A percentile compares a stretch with the other conserved stretches of the same genome.
Evolutionary conservation across 2,113 vertebrate genomes (phyloP).

Genomic region (Rostratula benghalensis): DNA sequence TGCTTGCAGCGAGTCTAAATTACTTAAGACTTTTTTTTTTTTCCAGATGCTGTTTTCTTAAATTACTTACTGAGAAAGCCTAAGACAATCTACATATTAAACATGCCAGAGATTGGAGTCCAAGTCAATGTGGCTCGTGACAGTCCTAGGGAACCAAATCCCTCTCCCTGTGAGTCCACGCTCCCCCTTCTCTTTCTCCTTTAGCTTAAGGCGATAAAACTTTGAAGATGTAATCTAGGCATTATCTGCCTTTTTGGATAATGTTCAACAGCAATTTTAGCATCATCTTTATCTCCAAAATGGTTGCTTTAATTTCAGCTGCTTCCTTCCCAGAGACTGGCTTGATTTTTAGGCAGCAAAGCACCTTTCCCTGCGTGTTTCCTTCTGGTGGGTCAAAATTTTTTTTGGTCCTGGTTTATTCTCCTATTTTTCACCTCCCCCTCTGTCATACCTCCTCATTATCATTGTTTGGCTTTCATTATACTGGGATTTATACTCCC

Average conservation of each 20-base stretch:
- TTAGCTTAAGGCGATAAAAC: conserved; percentile 36
- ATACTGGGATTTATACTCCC: neutral
- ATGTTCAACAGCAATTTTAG: conserved; percentile 52
- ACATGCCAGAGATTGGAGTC: neutral
- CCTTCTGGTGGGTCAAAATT: neutral
- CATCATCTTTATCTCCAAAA: conserved; percentile 28
- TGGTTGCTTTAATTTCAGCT: conserved; percentile 9
- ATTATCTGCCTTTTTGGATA: conserved; percentile 57
- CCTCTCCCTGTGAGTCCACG: neutral
- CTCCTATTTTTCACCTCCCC: neutral
- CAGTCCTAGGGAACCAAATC: neutral
- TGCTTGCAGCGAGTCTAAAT: conserved; percentile 26
- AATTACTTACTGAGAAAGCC: conserved; percentile 34
- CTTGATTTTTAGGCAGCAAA: neutral
- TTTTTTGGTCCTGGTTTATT: neutral
- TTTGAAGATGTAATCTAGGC: conserved; percentile 47
- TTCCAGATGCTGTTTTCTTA: conserved; percentile 37
- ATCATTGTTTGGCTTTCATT: neutral
- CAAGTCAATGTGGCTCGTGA: neutral
- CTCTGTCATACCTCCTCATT: neutral
- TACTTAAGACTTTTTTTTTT: neutral
- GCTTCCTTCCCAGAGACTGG: neutral
- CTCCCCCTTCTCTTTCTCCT: neutral
- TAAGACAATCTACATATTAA: conserved; percentile 33
- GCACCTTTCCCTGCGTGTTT: neutral